A percentile compares a stretch with the other conserved stretches of the same genome.
Evolutionary conservation across 1,140 invertebrate species (phyloP).

Genomic region (Belonocnema kinseyi): DNA sequence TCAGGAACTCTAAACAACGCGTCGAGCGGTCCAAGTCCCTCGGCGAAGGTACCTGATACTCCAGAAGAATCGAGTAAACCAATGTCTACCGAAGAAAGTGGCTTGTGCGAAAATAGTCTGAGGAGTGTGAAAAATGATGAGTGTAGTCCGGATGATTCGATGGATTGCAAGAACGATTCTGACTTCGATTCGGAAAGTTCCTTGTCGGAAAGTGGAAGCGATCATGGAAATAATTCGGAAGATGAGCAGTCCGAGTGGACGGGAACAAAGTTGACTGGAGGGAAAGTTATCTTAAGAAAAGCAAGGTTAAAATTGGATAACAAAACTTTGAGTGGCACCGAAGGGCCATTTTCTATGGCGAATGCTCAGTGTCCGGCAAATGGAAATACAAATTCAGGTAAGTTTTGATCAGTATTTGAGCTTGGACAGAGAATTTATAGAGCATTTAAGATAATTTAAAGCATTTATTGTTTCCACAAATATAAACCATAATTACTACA

Average conservation of each 20-base stretch:
- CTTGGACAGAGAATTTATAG: too few species aligned
- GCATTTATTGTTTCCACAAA: too few species aligned
- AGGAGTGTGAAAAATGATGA: constrained; percentile 33
- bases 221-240: constrained; percentile 73
- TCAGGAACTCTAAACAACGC: constrained; percentile 62
- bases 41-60: constrained; percentile 45
- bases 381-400: constrained; percentile 61
- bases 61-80: constrained; percentile 37
- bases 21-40: constrained; percentile 42
- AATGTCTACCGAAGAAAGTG: constrained; percentile 28
- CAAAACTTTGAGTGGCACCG: constrained; percentile 76
- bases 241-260: constrained; percentile 74
- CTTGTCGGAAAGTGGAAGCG: constrained; percentile 74
- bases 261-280: constrained; percentile 75
- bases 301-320: constrained; percentile 81
- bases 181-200: constrained; percentile 76
- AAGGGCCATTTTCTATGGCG: constrained; percentile 81
- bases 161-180: constrained; percentile 50
- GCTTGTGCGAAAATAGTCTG: constrained; percentile 6
- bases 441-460: too few species aligned
- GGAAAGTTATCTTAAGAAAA: constrained; percentile 83
- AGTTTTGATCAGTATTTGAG: too few species aligned
- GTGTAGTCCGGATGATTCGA: constrained; percentile 33
- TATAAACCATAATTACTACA: too few species aligned
- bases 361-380: constrained; percentile 62